phyloP scores from a whole-genome alignment of 2,888 invertebrate genomes.

The Chaetogeoica ovagalla region DNA sequence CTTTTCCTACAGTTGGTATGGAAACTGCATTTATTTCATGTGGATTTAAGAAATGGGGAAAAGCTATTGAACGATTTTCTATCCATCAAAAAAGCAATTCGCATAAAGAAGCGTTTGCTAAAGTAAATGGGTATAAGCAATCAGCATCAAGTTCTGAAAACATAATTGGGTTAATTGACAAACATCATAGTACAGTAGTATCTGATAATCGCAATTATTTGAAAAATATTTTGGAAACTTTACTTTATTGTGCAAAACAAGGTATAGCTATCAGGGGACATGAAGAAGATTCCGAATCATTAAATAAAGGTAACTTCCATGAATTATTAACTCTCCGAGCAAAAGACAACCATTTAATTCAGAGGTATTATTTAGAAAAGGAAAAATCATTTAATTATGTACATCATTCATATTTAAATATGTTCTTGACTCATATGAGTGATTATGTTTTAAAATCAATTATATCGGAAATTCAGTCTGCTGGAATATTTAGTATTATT shows the following conservation, averaged over 20 bases:
- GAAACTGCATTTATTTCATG: constrained; percentile 6
- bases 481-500: constrained; percentile 8
- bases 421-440: constrained; percentile 54
- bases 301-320: constrained; percentile 45
- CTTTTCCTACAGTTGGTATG: constrained; percentile 14
- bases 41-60: constrained; percentile 17
- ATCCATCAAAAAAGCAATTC: constrained; percentile 3
- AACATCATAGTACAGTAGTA: constrained; percentile 55
- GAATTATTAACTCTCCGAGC: constrained; percentile 29
- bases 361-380: constrained; percentile 17
- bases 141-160: constrained; percentile 51
- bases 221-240: constrained; percentile 54
- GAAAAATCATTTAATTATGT: constrained; percentile 31
- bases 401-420: constrained; percentile 38
- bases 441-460: constrained; percentile 22
- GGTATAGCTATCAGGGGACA: constrained; percentile 55
- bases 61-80: not conserved
- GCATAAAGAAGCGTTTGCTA: constrained; percentile 8
- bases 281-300: constrained; percentile 21
- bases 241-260: constrained; percentile 55
- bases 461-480: not conserved
- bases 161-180: constrained; percentile 54
- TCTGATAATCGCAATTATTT: constrained; percentile 54
- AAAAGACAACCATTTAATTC: constrained; percentile 29
- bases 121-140: constrained; percentile 4